Conservation (phyloP, 2,888 invertebrate species). For the Pterobdella sp. region DNA sequence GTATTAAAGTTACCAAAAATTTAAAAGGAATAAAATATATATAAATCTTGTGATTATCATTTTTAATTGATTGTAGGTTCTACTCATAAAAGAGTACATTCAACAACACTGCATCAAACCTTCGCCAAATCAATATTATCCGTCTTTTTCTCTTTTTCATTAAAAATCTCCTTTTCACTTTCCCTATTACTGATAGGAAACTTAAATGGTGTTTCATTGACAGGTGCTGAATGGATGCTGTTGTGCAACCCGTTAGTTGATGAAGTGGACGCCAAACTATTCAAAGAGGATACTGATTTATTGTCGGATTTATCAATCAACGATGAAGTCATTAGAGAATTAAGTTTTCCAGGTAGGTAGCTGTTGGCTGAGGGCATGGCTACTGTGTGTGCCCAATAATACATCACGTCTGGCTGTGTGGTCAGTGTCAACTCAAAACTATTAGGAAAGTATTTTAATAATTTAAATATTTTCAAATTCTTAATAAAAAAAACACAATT, state of each 20-base stretch:
- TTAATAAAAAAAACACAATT: no score
- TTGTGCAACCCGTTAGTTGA: neutral
- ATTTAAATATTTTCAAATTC: no score
- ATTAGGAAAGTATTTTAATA: neutral
- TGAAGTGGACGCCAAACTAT: neutral
- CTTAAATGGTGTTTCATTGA: slow-evolving; percentile 30
- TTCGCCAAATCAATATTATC: no score
- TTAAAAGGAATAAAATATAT: no score
- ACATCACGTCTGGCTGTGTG: slow-evolving; percentile 74
- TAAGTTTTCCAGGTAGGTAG: slow-evolving; percentile 65
- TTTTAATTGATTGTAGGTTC: no score
- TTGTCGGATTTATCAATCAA: neutral
- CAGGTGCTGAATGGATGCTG: neutral
- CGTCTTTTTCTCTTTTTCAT: neutral
- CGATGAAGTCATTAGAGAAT: slow-evolving; percentile 66
- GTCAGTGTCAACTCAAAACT: slow-evolving; percentile 30
- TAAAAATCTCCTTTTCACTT: slow-evolving; percentile 35
- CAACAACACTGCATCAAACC: no score
- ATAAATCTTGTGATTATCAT: no score
- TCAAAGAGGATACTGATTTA: neutral
- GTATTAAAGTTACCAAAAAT: no score
- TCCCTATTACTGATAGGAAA: slow-evolving; percentile 40
- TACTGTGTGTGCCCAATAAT: slow-evolving; percentile 80
- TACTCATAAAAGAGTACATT: no score
- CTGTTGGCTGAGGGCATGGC: slow-evolving; percentile 59